Conservation (phyloP, 2,888 invertebrate species). For the Siphonodentalium dalli region DNA sequence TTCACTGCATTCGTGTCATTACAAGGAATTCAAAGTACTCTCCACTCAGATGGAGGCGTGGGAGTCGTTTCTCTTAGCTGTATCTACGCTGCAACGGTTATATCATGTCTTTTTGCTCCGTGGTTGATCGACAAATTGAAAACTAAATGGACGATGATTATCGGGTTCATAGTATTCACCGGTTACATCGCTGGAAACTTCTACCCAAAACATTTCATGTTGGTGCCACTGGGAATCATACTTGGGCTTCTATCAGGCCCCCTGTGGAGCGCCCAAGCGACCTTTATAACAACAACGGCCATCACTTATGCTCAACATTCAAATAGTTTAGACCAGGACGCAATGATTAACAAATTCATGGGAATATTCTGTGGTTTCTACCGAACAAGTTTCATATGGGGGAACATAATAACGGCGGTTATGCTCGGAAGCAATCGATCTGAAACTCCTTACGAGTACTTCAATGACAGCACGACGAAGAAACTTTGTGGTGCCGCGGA, state of each 20-base stretch:
- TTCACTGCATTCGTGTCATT: slow-evolving; percentile 59
- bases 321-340: slow-evolving; percentile 42
- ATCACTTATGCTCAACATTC: slow-evolving; percentile 55
- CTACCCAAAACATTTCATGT: slow-evolving; percentile 49
- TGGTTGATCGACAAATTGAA: slow-evolving; percentile 54
- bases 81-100: slow-evolving; percentile 55
- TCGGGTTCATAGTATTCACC: slow-evolving; percentile 49
- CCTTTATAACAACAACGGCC: slow-evolving; percentile 57
- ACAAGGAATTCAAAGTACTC: slow-evolving; percentile 56
- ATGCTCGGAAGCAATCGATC: slow-evolving; percentile 41
- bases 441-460: background rate
- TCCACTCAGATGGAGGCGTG: slow-evolving; percentile 50
- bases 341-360: slow-evolving; percentile 56
- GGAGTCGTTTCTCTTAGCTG: slow-evolving; percentile 58
- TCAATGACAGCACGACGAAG: slow-evolving; percentile 2
- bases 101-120: slow-evolving; percentile 59
- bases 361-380: slow-evolving; percentile 59
- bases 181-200: slow-evolving; percentile 58
- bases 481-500: slow-evolving; percentile 36
- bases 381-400: slow-evolving; percentile 60
- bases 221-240: slow-evolving; percentile 53
- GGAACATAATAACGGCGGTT: slow-evolving; percentile 55
- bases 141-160: slow-evolving; percentile 60
- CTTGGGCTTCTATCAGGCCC: slow-evolving; percentile 58
- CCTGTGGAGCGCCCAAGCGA: slow-evolving; percentile 60